phyloP scores from a whole-genome alignment of 2,888 invertebrate species.

The Polietes domitor region DNA sequence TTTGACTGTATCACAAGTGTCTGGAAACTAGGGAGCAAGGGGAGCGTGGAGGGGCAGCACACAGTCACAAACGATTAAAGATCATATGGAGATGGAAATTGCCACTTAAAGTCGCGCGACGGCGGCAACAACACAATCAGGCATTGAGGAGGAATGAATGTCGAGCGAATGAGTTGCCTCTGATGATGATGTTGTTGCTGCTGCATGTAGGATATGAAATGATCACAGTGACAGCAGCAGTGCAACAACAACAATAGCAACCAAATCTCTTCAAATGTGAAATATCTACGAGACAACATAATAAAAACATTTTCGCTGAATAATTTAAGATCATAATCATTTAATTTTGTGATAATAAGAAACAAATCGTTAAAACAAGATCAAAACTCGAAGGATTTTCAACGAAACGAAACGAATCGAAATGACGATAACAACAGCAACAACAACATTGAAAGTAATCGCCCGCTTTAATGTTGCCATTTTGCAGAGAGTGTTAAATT shows the following conservation, averaged over 20 bases:
- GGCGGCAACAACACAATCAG: conserved; percentile 32
- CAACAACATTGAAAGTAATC: conserved; percentile 59
- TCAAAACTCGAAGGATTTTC: conserved; percentile 61
- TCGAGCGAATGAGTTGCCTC: not conserved
- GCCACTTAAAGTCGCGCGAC: conserved; percentile 42
- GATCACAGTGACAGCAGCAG: conserved; percentile 38
- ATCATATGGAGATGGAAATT: conserved; percentile 57
- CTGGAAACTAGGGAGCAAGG: not conserved
- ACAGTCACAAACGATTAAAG: conserved; percentile 63
- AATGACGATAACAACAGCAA: no score
- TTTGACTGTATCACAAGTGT: conserved; percentile 27
- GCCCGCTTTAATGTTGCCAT: conserved; percentile 26
- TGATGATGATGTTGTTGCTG: not conserved
- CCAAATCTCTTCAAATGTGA: not conserved
- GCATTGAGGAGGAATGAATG: not conserved
- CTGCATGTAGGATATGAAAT: conserved; percentile 10
- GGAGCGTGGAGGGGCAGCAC: not conserved
- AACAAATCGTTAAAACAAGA: conserved; percentile 67
- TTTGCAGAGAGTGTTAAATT: conserved; percentile 63
- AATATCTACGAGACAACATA: not conserved
- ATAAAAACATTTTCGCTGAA: conserved; percentile 27
- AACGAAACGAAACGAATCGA: conserved; percentile 23
- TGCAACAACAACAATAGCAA: conserved; percentile 5
- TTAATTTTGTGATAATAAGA: conserved; percentile 67
- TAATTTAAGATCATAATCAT: conserved; percentile 61